Conservation (phyloP, 1,140 invertebrate genomes). For the Drosophila santomea region DNA sequence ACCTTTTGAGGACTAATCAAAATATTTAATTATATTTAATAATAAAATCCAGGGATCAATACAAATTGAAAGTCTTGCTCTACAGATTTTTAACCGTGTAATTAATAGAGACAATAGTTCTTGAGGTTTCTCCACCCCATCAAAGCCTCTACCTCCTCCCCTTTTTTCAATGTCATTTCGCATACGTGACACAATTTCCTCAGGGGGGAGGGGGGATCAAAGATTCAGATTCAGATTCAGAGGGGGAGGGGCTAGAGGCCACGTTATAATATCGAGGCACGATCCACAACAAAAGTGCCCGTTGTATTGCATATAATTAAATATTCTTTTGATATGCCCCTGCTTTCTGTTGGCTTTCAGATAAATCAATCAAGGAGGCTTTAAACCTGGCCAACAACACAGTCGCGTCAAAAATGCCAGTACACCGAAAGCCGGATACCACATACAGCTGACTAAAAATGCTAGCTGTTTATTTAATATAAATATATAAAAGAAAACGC, state of each 20-base stretch:
- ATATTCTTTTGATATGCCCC: slow-evolving; percentile 6
- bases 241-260: not conserved
- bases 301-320: not conserved
- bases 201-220: not conserved
- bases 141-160: slow-evolving; percentile 8
- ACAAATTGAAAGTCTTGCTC: no score
- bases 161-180: slow-evolving; percentile 28
- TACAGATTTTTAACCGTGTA: slow-evolving; percentile 7
- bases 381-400: slow-evolving; percentile 30
- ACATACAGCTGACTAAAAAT: slow-evolving; percentile 57
- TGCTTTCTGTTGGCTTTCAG: slow-evolving; percentile 31
- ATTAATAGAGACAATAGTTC: slow-evolving; percentile 40
- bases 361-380: slow-evolving; percentile 59
- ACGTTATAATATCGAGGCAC: slow-evolving; percentile 11
- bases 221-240: no score
- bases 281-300: not conserved
- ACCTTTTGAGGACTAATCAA: no score
- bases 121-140: slow-evolving; percentile 12
- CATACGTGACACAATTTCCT: slow-evolving; percentile 39
- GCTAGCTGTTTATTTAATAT: slow-evolving; percentile 67
- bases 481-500: slow-evolving; percentile 47
- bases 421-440: slow-evolving; percentile 32
- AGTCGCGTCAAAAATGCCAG: slow-evolving; percentile 18
- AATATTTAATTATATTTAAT: no score
- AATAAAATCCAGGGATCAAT: no score